Evolutionary conservation across 2,888 invertebrate genomes (phyloP), one percentile per base, ranked within the genome.

Genomic region (Crocallis elinguaria): DNA sequence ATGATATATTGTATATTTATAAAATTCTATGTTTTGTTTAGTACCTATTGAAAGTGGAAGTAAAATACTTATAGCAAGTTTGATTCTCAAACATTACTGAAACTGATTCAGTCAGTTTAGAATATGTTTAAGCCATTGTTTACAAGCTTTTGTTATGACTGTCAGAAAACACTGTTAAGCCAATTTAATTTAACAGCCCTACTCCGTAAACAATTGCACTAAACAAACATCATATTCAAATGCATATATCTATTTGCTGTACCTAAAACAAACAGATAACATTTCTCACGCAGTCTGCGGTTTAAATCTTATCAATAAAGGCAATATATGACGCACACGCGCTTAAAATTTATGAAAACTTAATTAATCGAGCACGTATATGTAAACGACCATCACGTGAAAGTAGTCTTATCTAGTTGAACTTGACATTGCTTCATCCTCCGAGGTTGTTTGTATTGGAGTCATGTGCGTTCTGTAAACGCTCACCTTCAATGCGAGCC

Each of bases 381-480:
- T 3, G 30, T 36, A 23, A 42, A 49, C 42, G 23, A n/a, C 25
- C 27, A 41, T 46, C 52, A 52, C 52, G 52, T 52, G 52, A 46
- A 46, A 45, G 29, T 3, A 5, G 23, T 45, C 35, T 45, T 51
- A 51, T 45, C 45, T 51, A 19, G 42, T 17, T 44, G 35, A 45
- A 29, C 35, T 45, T 52, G 41, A 30, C 33, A 25, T 44, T 50
- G 23, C 16, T 36, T 36, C n/a, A n/a, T 14, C 19, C 9, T 9
- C n/a, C n/a, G 4, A 48, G 32, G 8, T 14, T 30, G 14, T 30
- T 7, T 23, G 11, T 16, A 4, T 14, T 16, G 23, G 21, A 48
- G 38, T 48, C 48, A 48, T 48, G 42, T 43, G 49, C 42, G 42
- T 36, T 27, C 0, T 17, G 27, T 12, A 29, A 11, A 29, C 4